These are phyloP conservation scores for Cryptocheilus praepositus DNA, from an alignment of 2,888 invertebrate genomes.

Conservation along the genomic window DNA sequence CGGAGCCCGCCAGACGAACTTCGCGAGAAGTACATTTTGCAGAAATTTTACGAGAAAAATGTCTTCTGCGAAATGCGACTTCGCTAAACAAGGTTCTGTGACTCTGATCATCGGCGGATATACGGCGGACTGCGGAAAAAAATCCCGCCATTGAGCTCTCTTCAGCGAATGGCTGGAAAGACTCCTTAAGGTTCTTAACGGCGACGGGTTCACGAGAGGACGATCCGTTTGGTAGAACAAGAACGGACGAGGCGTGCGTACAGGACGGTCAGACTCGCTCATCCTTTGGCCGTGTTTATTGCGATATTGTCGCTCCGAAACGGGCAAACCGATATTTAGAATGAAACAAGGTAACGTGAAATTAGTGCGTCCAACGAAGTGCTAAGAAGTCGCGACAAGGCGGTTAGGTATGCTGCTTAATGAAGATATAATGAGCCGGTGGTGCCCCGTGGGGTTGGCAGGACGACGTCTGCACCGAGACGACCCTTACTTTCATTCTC, in stretches of 20 bases:
- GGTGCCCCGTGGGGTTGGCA: constrained; percentile 61
- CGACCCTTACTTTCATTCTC: constrained; percentile 25
- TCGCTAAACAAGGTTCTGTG: too few relatives aligned
- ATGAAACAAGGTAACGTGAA: constrained; percentile 42
- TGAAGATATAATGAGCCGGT: constrained; percentile 70
- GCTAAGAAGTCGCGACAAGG: constrained; percentile 61
- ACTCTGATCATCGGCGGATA: too few relatives aligned
- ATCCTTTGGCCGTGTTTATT: constrained; percentile 27
- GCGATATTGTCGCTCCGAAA: constrained; percentile 21
- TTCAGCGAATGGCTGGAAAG: too few relatives aligned
- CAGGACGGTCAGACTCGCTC: constrained; percentile 14
- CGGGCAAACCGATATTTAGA: constrained; percentile 45
- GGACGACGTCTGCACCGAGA: constrained; percentile 50
- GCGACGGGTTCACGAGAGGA: neutral
- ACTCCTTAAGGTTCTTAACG: too few relatives aligned
- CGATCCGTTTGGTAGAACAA: neutral
- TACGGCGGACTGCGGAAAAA: too few relatives aligned
- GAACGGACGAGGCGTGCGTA: neutral
- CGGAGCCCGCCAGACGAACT: too few relatives aligned
- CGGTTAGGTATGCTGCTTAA: constrained; percentile 62
- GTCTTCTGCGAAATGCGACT: neutral
- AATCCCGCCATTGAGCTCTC: too few relatives aligned
- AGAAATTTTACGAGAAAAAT: too few relatives aligned
- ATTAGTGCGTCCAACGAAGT: constrained; percentile 46
- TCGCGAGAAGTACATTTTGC: too few relatives aligned